Evolutionary conservation across 2,888 invertebrate genomes (phyloP).

Genomic region (Chrysolina oricalcia): DNA sequence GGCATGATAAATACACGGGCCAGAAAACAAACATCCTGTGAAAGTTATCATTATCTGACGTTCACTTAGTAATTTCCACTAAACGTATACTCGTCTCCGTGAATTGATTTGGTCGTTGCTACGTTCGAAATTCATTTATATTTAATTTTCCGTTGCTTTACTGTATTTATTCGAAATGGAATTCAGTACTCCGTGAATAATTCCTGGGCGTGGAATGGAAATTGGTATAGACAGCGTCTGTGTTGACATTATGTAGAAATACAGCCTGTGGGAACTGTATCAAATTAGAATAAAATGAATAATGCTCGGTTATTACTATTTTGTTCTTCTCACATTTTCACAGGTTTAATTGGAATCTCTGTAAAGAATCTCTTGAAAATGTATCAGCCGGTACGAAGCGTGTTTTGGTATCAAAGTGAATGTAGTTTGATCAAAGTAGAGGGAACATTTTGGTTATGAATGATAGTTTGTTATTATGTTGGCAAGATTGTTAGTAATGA

Average conservation of each 20-base stretch:
- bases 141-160: constrained; percentile 16
- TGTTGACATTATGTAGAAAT: constrained; percentile 18
- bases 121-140: constrained; percentile 3
- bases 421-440: background rate
- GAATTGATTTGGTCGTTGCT: background rate
- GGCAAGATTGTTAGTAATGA: too few relatives aligned
- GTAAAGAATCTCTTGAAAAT: background rate
- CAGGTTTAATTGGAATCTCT: background rate
- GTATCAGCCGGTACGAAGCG: background rate
- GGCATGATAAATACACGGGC: background rate
- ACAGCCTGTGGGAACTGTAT: constrained; percentile 39
- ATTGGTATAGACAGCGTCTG: constrained; percentile 12
- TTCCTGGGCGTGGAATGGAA: constrained; percentile 15
- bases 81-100: background rate
- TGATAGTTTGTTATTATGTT: too few relatives aligned
- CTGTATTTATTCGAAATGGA: constrained; percentile 19
- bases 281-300: constrained; percentile 35
- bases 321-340: background rate
- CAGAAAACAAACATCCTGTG: background rate
- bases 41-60: background rate
- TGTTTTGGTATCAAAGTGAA: background rate
- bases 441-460: too few relatives aligned
- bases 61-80: background rate
- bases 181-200: constrained; percentile 24
- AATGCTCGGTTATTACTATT: constrained; percentile 10